These are phyloP conservation scores for Eutrigla gurnardus DNA, from an alignment of 2,797 vertebrate genomes.

Conservation along the genomic window DNA sequence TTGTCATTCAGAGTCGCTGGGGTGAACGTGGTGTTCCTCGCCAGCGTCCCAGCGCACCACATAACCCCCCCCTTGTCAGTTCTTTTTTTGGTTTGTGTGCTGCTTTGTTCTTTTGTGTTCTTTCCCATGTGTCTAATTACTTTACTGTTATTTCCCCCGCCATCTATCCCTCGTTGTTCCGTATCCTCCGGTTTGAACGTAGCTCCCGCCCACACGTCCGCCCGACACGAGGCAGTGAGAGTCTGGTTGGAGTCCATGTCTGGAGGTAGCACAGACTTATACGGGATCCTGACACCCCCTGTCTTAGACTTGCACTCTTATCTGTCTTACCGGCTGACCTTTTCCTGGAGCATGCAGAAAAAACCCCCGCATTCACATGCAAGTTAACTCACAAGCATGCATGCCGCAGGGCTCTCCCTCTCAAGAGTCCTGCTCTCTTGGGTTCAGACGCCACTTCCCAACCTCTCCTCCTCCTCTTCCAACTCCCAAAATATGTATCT, in stretches of 20 bases:
- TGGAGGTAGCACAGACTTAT: conserved; percentile 92
- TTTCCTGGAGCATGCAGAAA: conserved; percentile 70
- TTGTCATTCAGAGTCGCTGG: conserved; percentile 55
- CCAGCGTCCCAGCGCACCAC: conserved; percentile 51
- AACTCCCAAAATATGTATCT: conserved; percentile 22
- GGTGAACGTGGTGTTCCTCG: conserved; percentile 46
- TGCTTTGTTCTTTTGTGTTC: conserved; percentile 72
- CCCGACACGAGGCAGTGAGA: conserved; percentile 94
- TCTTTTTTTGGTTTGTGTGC: conserved; percentile 64
- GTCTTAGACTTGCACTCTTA: conserved; percentile 52
- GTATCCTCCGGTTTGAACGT: conserved; percentile 82
- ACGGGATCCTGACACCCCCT: conserved; percentile 64
- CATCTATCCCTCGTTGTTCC: conserved; percentile 69
- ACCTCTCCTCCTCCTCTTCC: conserved; percentile 14
- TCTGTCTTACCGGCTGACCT: conserved; percentile 55
- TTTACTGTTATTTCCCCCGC: conserved; percentile 73
- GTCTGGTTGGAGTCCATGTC: conserved; percentile 98
- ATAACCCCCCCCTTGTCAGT: conserved; percentile 61
- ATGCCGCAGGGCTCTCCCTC: conserved; percentile 42
- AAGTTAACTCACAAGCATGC: conserved; percentile 68
- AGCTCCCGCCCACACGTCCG: conserved; percentile 92
- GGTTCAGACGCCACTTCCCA: conserved; percentile 36
- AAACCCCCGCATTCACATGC: conserved; percentile 35
- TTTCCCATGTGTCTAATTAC: conserved; percentile 79
- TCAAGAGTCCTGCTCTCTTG: conserved; percentile 40